phyloP scores from a whole-genome alignment of 2,113 vertebrate genomes.

The Sinocyclocheilus anophthalmus region DNA sequence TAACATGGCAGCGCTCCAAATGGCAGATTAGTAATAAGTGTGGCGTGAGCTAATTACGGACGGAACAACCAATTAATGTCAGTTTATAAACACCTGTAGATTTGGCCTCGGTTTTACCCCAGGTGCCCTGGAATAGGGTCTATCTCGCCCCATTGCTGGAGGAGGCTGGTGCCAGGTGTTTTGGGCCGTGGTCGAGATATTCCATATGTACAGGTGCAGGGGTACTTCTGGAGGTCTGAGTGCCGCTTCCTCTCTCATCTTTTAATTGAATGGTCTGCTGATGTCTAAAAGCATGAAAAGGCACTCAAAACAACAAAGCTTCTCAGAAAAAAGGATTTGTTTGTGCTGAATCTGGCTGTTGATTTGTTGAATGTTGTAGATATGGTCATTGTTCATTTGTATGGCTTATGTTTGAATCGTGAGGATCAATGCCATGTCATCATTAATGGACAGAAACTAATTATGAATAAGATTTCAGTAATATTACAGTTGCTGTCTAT shows the following conservation, averaged over 20 bases:
- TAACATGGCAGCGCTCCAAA: slow-evolving; percentile 70
- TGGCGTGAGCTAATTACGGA: slow-evolving; percentile 77
- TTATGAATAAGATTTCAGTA: no score
- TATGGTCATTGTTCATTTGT: background rate
- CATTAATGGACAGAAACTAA: background rate
- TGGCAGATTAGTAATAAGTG: slow-evolving; percentile 79
- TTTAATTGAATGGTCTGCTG: slow-evolving; percentile 58
- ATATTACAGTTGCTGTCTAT: no score
- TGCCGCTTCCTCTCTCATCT: slow-evolving; percentile 53
- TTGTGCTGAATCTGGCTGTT: background rate
- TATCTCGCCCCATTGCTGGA: background rate
- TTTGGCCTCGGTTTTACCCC: slow-evolving; percentile 48
- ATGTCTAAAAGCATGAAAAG: slow-evolving; percentile 70
- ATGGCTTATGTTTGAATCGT: background rate
- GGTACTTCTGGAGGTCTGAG: slow-evolving; percentile 42
- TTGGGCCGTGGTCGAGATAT: slow-evolving; percentile 49
- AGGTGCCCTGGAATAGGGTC: slow-evolving; percentile 48
- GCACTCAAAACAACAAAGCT: slow-evolving; percentile 66
- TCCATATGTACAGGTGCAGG: slow-evolving; percentile 62
- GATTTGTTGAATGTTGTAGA: background rate
- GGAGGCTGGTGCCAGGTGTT: slow-evolving; percentile 66
- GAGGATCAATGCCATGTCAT: no score
- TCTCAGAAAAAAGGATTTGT: background rate
- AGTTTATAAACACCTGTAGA: slow-evolving; percentile 76
- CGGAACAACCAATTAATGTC: slow-evolving; percentile 76